Evolutionary conservation across 2,888 invertebrate genomes (phyloP), one percentile per base, ranked within the genome.

Genomic region (Galeruca laticollis): DNA sequence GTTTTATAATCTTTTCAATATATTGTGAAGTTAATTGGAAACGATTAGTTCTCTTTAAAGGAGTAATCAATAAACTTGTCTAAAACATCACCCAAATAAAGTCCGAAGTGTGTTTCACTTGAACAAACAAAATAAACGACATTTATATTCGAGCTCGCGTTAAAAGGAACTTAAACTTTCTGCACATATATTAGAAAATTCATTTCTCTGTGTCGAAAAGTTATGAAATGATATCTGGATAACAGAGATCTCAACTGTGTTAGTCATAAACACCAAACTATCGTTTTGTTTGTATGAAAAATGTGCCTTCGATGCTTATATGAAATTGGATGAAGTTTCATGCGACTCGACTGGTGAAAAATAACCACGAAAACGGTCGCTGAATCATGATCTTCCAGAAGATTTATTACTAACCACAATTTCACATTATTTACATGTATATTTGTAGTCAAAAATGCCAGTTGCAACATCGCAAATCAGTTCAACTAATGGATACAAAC

Each of bases 291-390:
- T 31, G 9, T 31, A 43, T 64, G 64, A 64, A 64, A 64, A 64
- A 64, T 56, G 64, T 33, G 31, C 56, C 56, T 64, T 64, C 64
- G 20, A 64, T 64, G 64, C n/a, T n/a, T 64, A 56, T 57, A 64
- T 64, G 64, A 57, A 64, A 64, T 64, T 64, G 64, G 64, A 64
- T 64, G 56, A 15, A 64, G 57, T 64, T 64, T 47, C 43, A 43
- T 56, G 47, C 64, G 54, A 6, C 10, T 15, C 1, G n/a, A n/a
- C n/a, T n/a, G n/a, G 33, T 52, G 64, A 64, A 64, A 64, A 56
- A 64, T 56, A 33, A 54, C 47, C 43, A 67, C 60, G 60, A 60
- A 60, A 67, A 67, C 60, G 15, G 40, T 20, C 26, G 18, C 40
- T 54, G 60, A 51, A 67, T 67, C 60, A 40, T 40, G 52, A 67